phyloP scores from a whole-genome alignment of 2,888 invertebrate genomes.

The Lepidonotus clava region DNA sequence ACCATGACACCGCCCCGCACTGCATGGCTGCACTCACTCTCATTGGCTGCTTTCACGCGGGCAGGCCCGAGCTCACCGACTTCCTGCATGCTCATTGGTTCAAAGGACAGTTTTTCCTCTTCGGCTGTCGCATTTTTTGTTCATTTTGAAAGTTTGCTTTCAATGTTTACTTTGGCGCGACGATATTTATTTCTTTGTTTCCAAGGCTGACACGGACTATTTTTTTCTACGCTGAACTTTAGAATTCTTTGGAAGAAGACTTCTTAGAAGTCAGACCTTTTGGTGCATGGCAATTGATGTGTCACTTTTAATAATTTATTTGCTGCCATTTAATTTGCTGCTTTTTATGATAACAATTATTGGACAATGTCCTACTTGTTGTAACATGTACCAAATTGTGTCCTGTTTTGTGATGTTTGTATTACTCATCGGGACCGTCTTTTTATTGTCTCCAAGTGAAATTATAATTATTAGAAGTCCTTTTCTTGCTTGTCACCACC shows the following conservation, averaged over 20 bases:
- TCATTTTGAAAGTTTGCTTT: slow-evolving; percentile 30
- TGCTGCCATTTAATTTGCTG: slow-evolving; percentile 6
- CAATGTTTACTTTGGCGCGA: slow-evolving; percentile 7
- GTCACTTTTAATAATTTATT: slow-evolving; percentile 17
- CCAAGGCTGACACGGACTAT: neutral
- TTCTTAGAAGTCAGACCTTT: neutral
- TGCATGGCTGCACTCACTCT: slow-evolving; percentile 46
- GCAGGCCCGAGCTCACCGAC: slow-evolving; percentile 13
- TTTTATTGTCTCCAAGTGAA: too few species aligned
- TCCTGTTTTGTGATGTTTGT: too few species aligned
- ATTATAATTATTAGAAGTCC: too few species aligned
- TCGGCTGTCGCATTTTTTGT: neutral
- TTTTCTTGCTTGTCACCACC: too few species aligned
- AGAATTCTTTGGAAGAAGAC: neutral
- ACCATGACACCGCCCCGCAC: slow-evolving; percentile 42
- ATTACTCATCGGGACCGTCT: too few species aligned
- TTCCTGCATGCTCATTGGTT: slow-evolving; percentile 43
- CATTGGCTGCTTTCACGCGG: slow-evolving; percentile 43
- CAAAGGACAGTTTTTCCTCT: slow-evolving; percentile 9
- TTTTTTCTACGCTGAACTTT: neutral
- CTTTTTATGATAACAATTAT: neutral
- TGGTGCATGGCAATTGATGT: slow-evolving; percentile 4
- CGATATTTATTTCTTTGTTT: neutral
- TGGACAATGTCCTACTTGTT: neutral
- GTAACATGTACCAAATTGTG: neutral